phyloP scores from a whole-genome alignment of 53 echinoderm and acorn worm species.

The Patiria pectinifera region DNA sequence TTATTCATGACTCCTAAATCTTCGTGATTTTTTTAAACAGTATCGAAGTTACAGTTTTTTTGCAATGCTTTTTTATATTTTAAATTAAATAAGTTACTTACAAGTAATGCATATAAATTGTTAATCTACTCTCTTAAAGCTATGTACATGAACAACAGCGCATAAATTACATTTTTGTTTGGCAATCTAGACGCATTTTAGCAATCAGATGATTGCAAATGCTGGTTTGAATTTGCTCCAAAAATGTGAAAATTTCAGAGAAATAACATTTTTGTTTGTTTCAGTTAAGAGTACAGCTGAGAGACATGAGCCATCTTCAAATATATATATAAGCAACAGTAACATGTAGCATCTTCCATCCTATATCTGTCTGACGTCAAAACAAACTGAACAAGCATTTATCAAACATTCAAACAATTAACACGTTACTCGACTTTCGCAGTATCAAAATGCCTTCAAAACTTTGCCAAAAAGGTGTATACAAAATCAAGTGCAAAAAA shows the following conservation, averaged over 20 bases:
- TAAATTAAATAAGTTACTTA: constrained; percentile 47
- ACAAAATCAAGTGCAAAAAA: constrained; percentile 47
- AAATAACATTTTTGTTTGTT: too few species aligned
- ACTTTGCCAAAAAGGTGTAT: constrained; percentile 3
- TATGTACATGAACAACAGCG: constrained; percentile 31
- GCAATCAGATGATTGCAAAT: constrained; percentile 1
- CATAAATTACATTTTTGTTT: constrained; percentile 43
- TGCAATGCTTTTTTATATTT: constrained; percentile 15
- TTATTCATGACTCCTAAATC: background rate
- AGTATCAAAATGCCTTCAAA: constrained; percentile 4
- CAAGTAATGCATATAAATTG: constrained; percentile 27
- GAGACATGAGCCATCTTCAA: too few species aligned
- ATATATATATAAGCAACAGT: too few species aligned
- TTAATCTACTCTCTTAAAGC: constrained; percentile 13
- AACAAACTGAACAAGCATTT: background rate
- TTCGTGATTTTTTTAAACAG: background rate
- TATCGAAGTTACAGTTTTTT: background rate
- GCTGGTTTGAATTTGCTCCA: too few species aligned
- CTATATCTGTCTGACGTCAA: too few species aligned
- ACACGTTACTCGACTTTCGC: background rate
- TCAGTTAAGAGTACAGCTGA: too few species aligned
- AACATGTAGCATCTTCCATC: too few species aligned
- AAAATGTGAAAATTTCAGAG: background rate
- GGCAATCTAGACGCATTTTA: constrained; percentile 27
- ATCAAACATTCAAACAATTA: background rate